These are phyloP conservation scores for Australoheros scitulus DNA, from an alignment of 2,113 vertebrate species.

Conservation along the genomic window DNA sequence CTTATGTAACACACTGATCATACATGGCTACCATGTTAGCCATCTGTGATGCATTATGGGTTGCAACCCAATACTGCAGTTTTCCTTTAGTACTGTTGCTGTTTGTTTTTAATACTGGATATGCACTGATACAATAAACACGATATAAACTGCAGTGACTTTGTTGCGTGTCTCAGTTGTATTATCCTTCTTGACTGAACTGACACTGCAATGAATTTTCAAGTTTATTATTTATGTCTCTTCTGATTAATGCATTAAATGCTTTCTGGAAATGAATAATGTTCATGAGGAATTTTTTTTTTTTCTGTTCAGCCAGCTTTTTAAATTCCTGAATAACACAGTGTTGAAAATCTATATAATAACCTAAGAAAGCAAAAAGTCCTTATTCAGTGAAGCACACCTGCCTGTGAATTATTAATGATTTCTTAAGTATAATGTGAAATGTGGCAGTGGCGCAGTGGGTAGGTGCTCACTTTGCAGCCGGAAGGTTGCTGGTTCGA, in stretches of 20 bases:
- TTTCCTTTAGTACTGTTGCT: slow-evolving; percentile 13
- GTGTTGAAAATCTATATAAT: too few species aligned
- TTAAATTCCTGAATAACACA: too few species aligned
- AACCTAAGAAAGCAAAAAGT: too few species aligned
- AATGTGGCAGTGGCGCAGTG: too few species aligned
- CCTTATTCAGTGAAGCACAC: too few species aligned
- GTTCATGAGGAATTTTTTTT: fast-evolving
- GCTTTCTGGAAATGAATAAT: background rate
- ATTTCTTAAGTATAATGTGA: background rate
- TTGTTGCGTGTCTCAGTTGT: background rate
- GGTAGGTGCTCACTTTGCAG: too few species aligned
- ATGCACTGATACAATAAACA: slow-evolving; percentile 65
- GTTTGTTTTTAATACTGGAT: slow-evolving; percentile 28
- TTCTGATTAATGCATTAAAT: background rate
- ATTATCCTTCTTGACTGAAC: background rate
- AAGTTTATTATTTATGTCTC: background rate
- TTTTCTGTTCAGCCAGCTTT: background rate
- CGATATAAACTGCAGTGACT: slow-evolving; percentile 11
- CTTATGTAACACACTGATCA: slow-evolving; percentile 24
- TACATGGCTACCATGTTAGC: slow-evolving; percentile 52
- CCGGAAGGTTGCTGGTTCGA: too few species aligned
- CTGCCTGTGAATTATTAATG: background rate
- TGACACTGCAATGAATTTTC: background rate
- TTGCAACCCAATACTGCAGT: slow-evolving; percentile 14
- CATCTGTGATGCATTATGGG: slow-evolving; percentile 6